A percentile compares a stretch with the other conserved stretches of the same genome.
phyloP scores from a whole-genome alignment of 2,797 vertebrate genomes.

The Basileuterus tristriatus region DNA sequence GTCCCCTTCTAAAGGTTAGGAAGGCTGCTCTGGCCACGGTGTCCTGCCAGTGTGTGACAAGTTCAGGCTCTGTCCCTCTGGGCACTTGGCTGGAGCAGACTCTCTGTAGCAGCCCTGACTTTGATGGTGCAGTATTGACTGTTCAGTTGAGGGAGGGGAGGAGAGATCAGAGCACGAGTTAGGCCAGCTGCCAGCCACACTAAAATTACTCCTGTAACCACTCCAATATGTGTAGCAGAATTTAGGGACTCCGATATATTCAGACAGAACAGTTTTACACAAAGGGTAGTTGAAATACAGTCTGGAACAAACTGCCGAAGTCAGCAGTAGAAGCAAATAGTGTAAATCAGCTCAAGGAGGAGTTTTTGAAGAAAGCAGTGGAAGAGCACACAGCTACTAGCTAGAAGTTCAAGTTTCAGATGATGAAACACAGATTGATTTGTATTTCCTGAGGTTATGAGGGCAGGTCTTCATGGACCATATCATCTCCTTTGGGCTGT shows the following conservation, averaged over 20 bases:
- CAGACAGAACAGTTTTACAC: constrained; percentile 69
- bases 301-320: constrained; percentile 67
- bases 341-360: constrained; percentile 71
- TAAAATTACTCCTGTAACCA: constrained; percentile 69
- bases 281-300: constrained; percentile 69
- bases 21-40: background rate
- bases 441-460: constrained; percentile 56
- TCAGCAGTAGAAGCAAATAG: constrained; percentile 68
- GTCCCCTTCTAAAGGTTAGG: background rate
- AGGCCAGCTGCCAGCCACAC: constrained; percentile 60
- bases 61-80: background rate
- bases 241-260: constrained; percentile 72
- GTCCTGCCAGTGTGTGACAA: background rate
- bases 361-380: constrained; percentile 33
- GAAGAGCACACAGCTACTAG: constrained; percentile 47
- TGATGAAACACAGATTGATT: constrained; percentile 65
- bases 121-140: constrained; percentile 16
- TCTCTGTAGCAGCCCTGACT: background rate
- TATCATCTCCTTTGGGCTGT: constrained; percentile 17
- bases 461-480: constrained; percentile 28
- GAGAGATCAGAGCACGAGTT: constrained; percentile 20
- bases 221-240: constrained; percentile 68
- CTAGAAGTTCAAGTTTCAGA: constrained; percentile 59
- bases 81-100: background rate
- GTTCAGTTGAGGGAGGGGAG: background rate